Base-by-base conservation (phyloP, 2,797 vertebrate genomes). In the Sebastes reedi region DNA sequence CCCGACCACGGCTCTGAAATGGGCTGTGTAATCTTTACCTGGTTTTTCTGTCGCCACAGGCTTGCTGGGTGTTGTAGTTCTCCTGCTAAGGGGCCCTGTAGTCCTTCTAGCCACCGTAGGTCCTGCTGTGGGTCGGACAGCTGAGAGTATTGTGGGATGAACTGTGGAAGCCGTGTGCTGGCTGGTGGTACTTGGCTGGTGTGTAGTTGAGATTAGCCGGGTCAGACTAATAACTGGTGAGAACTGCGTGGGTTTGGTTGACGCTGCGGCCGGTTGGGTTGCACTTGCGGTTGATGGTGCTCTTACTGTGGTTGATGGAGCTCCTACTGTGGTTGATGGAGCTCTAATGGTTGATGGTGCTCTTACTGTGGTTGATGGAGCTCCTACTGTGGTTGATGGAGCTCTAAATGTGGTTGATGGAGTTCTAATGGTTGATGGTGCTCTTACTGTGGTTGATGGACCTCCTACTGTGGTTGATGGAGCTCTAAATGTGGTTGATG, bases 1-100 rank as follows among this genome's bases (percentile, higher is more conserved):
- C 39, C 39, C 5, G 13, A 42, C 39, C 39, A 42, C 39, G 39
- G 36, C 12, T 12, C 36, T 36, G 13, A 42, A 42, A 42, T 42
- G 39, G 39, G 34, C 39, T 42, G 5, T 13, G 39, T 14, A 42
- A 46, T 20, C 16, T 50, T 20, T 86, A 91, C 94, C 95, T 93
- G 94, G 72, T 87, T 77, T 91, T 18, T 94, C 93, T 1, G 77
- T 77, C 25, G 84, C 64, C 22, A 18, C 16, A 1, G 75, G 0
- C 82, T 16, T 90, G 75, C 69, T 88, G 25, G 79, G 24, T n/a
- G 78, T 78, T 22, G 83, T 72, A 22, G 87, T 81, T 62, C 29
- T 83, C n/a, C 14, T 14, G 82, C 29, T 77, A 0, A 39, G 71
- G 46, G 46, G 9, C 0, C 27, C 68, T 60, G 77, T 81, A 36